Conservation (phyloP, 64 coral and sea anemone species). For the Pachyseris speciosa region DNA sequence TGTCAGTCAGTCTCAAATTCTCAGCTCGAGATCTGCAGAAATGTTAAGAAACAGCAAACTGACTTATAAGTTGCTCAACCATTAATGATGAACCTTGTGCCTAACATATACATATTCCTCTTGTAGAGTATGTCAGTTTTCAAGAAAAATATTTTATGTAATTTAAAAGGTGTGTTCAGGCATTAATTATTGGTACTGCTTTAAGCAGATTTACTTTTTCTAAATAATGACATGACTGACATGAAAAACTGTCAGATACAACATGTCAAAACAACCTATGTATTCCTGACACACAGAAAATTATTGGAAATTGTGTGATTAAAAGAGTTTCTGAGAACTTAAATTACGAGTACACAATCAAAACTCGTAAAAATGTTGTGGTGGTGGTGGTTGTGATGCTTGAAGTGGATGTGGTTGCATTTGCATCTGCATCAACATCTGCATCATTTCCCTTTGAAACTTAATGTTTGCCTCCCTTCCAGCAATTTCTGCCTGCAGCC, state of each 20-base stretch:
- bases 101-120: not conserved
- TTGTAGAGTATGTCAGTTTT: constrained; percentile 1
- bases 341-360: not conserved
- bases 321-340: not conserved
- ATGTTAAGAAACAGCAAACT: not conserved
- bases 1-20: not conserved
- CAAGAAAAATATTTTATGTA: not conserved
- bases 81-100: constrained; percentile 1
- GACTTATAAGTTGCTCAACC: not conserved
- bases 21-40: not conserved
- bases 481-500: constrained; percentile 37
- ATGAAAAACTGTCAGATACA: constrained; percentile 3
- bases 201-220: not conserved
- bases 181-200: not conserved
- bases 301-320: constrained; percentile 8
- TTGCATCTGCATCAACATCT: constrained; percentile 49
- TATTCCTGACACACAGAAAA: not conserved
- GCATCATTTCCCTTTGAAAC: constrained; percentile 43
- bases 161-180: constrained; percentile 1
- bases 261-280: constrained; percentile 1
- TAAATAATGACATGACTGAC: not conserved
- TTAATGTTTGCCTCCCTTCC: constrained; percentile 24
- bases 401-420: constrained; percentile 11
- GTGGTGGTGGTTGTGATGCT: not conserved
- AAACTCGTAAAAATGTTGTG: not conserved